A percentile compares a stretch with the other conserved stretches of the same genome.
phyloP scores from a whole-genome alignment of 2,113 vertebrate species.

The Rhodinocichla rosea region DNA sequence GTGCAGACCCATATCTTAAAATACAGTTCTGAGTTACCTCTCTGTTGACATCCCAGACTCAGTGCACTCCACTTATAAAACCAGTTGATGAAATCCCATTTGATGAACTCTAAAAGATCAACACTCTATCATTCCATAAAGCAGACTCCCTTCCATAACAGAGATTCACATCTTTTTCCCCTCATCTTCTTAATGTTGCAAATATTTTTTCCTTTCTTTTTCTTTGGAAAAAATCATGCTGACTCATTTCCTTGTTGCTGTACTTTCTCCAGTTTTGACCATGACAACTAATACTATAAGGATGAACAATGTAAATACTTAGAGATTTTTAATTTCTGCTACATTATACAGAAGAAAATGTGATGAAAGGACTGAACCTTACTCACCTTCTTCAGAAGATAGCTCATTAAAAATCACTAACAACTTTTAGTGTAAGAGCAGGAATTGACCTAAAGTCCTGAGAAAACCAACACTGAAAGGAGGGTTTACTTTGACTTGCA shows the following conservation, averaged over 20 bases:
- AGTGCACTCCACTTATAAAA: neutral
- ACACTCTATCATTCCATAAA: neutral
- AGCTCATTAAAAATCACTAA: neutral
- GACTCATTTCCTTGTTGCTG: neutral
- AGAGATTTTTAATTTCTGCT: neutral
- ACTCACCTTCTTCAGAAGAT: neutral
- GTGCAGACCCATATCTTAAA: neutral
- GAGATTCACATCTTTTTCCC: fast-evolving
- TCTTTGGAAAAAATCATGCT: neutral
- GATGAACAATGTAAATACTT: neutral
- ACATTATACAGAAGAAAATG: neutral
- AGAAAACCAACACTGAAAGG: neutral
- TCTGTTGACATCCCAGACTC: neutral
- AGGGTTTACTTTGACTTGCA: neutral
- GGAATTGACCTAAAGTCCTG: neutral
- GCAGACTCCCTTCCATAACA: neutral
- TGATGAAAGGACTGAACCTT: neutral
- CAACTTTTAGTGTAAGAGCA: neutral
- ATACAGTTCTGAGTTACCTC: neutral
- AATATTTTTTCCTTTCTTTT: neutral
- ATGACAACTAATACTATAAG: neutral
- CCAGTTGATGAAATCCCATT: neutral
- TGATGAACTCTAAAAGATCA: neutral
- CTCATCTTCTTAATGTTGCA: neutral
- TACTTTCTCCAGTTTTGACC: neutral